A percentile compares a stretch with the other conserved stretches of the same genome.
phyloP scores from a whole-genome alignment of 2,113 vertebrate species.

The Zeus faber region DNA sequence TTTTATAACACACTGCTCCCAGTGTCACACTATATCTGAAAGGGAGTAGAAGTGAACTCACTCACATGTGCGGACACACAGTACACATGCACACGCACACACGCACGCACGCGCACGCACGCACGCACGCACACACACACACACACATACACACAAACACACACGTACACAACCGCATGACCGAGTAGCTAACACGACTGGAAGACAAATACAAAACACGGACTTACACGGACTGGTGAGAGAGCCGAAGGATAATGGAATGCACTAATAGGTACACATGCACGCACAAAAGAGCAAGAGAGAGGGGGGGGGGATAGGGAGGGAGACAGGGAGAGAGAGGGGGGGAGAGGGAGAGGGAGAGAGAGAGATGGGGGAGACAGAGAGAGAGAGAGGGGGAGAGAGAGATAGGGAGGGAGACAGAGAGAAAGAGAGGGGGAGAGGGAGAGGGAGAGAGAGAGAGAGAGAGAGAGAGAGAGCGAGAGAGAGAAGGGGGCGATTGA shows the following conservation, averaged over 20 bases:
- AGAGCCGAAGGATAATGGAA: no score
- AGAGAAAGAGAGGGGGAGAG: conserved; percentile 2
- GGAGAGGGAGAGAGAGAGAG: not conserved
- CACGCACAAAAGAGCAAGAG: conserved; percentile 1
- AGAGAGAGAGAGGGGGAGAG: conserved; percentile 1
- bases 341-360: not conserved
- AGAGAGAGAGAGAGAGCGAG: not conserved
- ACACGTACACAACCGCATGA: conserved; percentile 20
- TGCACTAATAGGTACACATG: conserved; percentile 5
- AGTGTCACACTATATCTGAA: conserved; percentile 45
- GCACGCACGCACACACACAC: conserved; percentile 1
- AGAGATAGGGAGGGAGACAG: not conserved
- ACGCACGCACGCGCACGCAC: conserved; percentile 3
- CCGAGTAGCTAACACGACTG: conserved; percentile 18
- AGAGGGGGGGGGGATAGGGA: not conserved
- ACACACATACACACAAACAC: conserved; percentile 2
- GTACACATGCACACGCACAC: conserved; percentile 4
- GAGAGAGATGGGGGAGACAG: not conserved
- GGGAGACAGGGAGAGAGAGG: conserved; percentile 1
- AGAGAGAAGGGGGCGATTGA: not conserved
- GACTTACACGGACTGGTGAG: not conserved
- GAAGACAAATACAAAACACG: conserved; percentile 12
- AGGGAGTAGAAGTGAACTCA: conserved; percentile 38
- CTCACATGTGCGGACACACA: not conserved
- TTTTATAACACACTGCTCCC: conserved; percentile 27